These are phyloP conservation scores for Suillia variegata DNA, from an alignment of 2,888 invertebrate species.

Conservation along the genomic window DNA sequence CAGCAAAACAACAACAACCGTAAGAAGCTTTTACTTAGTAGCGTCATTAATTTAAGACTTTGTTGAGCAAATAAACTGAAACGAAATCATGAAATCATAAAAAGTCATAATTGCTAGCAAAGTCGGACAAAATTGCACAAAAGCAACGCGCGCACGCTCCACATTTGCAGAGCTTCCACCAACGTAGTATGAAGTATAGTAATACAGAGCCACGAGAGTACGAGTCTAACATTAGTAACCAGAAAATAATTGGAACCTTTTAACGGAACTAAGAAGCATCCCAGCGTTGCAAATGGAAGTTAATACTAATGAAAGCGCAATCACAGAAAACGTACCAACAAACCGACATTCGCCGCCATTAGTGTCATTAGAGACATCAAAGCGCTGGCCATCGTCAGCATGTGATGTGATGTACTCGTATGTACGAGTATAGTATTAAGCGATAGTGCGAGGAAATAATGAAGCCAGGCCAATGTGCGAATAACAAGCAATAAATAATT, in stretches of 20 bases:
- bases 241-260: neutral
- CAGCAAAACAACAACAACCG: neutral
- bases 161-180: too few relatives aligned
- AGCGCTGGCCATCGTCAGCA: too few relatives aligned
- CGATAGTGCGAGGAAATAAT: too few relatives aligned
- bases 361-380: constrained; percentile 29
- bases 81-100: neutral
- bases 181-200: too few relatives aligned
- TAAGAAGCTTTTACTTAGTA: neutral
- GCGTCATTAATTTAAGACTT: neutral
- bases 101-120: neutral
- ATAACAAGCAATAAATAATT: too few relatives aligned
- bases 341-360: too few relatives aligned
- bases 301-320: neutral
- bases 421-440: too few relatives aligned
- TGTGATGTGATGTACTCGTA: too few relatives aligned
- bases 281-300: neutral
- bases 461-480: too few relatives aligned
- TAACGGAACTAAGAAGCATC: neutral
- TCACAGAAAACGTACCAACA: too few relatives aligned
- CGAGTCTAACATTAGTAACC: too few relatives aligned
- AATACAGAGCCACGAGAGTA: too few relatives aligned
- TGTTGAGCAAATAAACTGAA: neutral
- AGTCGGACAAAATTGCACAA: neutral
- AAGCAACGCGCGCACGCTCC: neutral